Evolutionary conservation across 1,140 invertebrate species (phyloP).

Genomic region (Brachionus plicatilis): DNA sequence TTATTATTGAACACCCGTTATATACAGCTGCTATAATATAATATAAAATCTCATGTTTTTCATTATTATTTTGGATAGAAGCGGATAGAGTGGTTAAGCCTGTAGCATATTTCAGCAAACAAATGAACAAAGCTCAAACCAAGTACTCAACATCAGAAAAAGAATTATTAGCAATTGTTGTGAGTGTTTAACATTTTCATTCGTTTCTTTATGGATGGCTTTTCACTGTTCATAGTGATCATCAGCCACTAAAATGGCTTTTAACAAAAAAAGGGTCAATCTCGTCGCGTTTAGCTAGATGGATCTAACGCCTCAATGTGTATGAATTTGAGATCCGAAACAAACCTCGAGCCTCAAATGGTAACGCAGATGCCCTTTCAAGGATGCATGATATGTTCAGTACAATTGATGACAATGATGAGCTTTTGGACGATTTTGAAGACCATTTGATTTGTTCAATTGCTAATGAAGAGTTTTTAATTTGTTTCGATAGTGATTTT

Average conservation of each 20-base stretch:
- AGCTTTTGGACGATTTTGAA: background rate
- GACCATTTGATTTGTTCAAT: background rate
- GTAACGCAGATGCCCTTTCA: background rate
- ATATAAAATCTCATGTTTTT: too few species aligned
- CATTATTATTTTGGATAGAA: background rate
- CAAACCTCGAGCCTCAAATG: background rate
- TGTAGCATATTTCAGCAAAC: background rate
- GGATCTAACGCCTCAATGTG: background rate
- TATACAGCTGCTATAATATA: too few species aligned
- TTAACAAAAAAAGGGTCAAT: background rate
- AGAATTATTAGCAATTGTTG: background rate
- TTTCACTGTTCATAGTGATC: background rate
- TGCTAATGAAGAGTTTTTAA: background rate
- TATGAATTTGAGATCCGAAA: background rate
- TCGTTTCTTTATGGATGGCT: background rate
- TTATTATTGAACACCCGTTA: too few species aligned
- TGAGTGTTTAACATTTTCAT: background rate
- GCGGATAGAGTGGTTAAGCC: background rate
- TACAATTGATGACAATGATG: background rate
- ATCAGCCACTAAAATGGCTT: constrained; percentile 10
- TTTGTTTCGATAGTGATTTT: too few species aligned
- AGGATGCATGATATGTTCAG: background rate
- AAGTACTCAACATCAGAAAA: background rate
- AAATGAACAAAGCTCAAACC: background rate
- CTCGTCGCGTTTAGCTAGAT: background rate